Evolutionary conservation across 2,888 invertebrate species (phyloP), one percentile per base, ranked within the genome.

Genomic region (Polia nebulosa): DNA sequence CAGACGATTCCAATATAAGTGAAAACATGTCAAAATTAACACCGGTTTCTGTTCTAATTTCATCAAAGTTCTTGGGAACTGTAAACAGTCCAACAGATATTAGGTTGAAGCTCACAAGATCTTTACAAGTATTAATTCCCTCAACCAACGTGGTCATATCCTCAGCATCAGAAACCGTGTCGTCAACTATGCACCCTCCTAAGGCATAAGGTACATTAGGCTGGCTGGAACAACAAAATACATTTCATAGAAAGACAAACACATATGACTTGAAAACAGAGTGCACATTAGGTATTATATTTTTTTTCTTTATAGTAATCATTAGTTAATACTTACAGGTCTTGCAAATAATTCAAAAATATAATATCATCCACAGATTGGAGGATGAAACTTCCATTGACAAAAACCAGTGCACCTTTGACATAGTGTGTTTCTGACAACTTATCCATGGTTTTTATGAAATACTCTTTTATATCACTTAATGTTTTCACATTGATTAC

Each of bases 121-220:
- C 89, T 55, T 85, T 85, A 47, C 83, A 84, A 39, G 86, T 82
- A 72, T 93, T 93, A 0, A 90, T 74, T 15, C 85, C 82, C 3
- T 90, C 84, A n/a, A 94, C 86, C 44, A 94, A 85, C 6, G 81
- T 77, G 32, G 85, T 83, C 45, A 94, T 85, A 68, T 95, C 91
- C 72, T 72, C 84, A 27, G 84, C 76, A 39, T 90, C 87, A 60
- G 82, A 85, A 41, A 92, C 85, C 44, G 92, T 91, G 69, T 94
- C 95, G 71, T 95, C 94, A 17, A 95, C 90, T 20, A 94, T 90
- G 81, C 96, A 96, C 11, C 96, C 96, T 22, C 94, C 96, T 47
- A 96, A 84, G 6, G 96, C 96, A 83, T 92, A 95, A 2, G 96
- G 95, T 25, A 88, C 83, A 66, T 93, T 88, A 34, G 93, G 92